These are phyloP conservation scores for Neria commutata DNA, from an alignment of 2,888 invertebrate species.

Conservation along the genomic window DNA sequence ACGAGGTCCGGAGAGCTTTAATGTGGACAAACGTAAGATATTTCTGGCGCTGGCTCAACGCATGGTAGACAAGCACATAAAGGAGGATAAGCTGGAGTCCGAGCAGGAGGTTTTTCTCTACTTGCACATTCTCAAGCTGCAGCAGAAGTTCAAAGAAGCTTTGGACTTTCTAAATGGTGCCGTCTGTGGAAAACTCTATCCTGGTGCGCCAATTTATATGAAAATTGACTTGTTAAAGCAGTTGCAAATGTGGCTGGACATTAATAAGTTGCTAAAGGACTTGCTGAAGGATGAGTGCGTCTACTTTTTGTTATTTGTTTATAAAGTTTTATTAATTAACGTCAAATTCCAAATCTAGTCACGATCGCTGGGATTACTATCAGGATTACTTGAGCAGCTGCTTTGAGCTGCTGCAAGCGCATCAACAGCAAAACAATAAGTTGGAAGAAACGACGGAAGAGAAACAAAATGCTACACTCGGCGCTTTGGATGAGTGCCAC, in stretches of 20 bases:
- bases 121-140: slow-evolving; percentile 82
- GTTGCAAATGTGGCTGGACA: slow-evolving; percentile 75
- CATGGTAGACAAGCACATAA: slow-evolving; percentile 90
- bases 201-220: slow-evolving; percentile 72
- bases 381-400: slow-evolving; percentile 75
- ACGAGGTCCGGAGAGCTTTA: slow-evolving; percentile 63
- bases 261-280: slow-evolving; percentile 76
- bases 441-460: slow-evolving; percentile 35
- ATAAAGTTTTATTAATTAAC: slow-evolving; percentile 30
- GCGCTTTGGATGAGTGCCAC: slow-evolving; percentile 49
- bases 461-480: slow-evolving; percentile 22
- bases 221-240: slow-evolving; percentile 77
- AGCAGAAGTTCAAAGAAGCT: slow-evolving; percentile 82
- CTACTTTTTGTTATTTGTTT: neutral
- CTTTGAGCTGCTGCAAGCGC: slow-evolving; percentile 66
- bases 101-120: slow-evolving; percentile 94
- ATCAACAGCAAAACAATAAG: slow-evolving; percentile 14
- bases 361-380: slow-evolving; percentile 77
- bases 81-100: slow-evolving; percentile 86
- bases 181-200: slow-evolving; percentile 71
- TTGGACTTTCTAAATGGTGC: slow-evolving; percentile 81
- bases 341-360: slow-evolving; percentile 55
- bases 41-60: slow-evolving; percentile 87
- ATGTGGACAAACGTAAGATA: slow-evolving; percentile 69
- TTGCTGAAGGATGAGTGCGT: slow-evolving; percentile 75